Percentiles rank a stretch among this genome's conserved stretches.
These are phyloP conservation scores for Trichopoda pennipes DNA, from an alignment of 2,888 invertebrate species.

Conservation along the genomic window DNA sequence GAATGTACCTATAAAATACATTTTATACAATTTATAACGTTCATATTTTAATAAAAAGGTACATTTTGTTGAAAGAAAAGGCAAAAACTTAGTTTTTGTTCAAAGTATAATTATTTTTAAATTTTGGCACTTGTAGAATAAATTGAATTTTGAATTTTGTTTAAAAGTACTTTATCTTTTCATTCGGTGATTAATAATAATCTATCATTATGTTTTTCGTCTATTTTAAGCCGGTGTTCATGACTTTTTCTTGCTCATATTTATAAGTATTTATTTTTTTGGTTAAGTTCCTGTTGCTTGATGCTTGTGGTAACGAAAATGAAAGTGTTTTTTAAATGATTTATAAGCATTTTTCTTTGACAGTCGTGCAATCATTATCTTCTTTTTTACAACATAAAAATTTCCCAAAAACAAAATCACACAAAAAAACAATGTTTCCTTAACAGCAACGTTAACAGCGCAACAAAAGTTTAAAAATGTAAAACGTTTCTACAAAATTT, in stretches of 20 bases:
- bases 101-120: no score
- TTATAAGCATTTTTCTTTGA: conserved; percentile 62
- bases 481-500: conserved; percentile 55
- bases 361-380: conserved; percentile 75
- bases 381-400: conserved; percentile 38
- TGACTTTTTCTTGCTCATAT: not conserved
- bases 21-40: no score
- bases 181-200: no score
- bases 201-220: no score
- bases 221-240: not conserved
- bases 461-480: conserved; percentile 9
- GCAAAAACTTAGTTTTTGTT: no score
- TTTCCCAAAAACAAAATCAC: conserved; percentile 13
- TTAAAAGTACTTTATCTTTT: no score
- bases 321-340: conserved; percentile 65
- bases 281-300: conserved; percentile 25
- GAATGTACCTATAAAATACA: no score
- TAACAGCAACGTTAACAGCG: conserved; percentile 6
- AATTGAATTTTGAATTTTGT: no score
- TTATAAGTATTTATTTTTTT: not conserved
- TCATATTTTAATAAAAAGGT: no score
- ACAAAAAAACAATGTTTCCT: conserved; percentile 33
- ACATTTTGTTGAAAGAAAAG: no score
- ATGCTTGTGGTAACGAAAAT: conserved; percentile 54
- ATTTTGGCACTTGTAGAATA: no score